These are phyloP conservation scores for Doryteuthis pealeii DNA, from an alignment of 1,140 invertebrate genomes.

Conservation along the genomic window DNA sequence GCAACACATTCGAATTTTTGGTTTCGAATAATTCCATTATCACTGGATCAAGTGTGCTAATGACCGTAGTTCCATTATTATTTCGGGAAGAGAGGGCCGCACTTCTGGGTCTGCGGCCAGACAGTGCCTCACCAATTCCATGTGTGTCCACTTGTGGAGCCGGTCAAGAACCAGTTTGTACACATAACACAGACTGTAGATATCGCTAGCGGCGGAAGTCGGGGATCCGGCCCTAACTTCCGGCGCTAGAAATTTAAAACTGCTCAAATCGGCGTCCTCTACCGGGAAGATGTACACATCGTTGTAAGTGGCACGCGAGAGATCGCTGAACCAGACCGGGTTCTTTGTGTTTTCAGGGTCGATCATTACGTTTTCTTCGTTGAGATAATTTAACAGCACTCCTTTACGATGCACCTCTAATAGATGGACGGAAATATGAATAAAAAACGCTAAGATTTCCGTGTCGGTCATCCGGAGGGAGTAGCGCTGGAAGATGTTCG, in stretches of 20 bases:
- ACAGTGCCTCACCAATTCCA: background rate
- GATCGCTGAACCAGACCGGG: background rate
- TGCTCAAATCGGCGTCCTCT: background rate
- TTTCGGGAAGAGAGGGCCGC: background rate
- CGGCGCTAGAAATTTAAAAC: background rate
- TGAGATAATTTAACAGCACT: conserved; percentile 5
- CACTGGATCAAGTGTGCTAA: background rate
- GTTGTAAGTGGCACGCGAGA: conserved; percentile 6
- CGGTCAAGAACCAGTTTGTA: background rate
- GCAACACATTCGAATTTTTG: no score
- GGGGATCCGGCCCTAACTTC: conserved; percentile 1
- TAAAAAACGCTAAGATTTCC: background rate
- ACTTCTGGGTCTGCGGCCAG: background rate
- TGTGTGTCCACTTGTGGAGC: background rate
- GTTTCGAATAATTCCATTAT: no score
- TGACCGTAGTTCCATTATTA: conserved; percentile 1
- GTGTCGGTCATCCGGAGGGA: background rate
- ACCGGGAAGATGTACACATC: background rate
- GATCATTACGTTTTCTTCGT: background rate
- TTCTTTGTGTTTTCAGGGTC: background rate
- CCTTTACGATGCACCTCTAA: conserved; percentile 3
- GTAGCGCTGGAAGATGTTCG: background rate
- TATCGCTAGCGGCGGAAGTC: conserved; percentile 3
- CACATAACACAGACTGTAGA: conserved; percentile 7
- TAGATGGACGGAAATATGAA: background rate